Evolutionary conservation across 2,797 vertebrate species (phyloP).

Genomic region (Pteropus rufus): DNA sequence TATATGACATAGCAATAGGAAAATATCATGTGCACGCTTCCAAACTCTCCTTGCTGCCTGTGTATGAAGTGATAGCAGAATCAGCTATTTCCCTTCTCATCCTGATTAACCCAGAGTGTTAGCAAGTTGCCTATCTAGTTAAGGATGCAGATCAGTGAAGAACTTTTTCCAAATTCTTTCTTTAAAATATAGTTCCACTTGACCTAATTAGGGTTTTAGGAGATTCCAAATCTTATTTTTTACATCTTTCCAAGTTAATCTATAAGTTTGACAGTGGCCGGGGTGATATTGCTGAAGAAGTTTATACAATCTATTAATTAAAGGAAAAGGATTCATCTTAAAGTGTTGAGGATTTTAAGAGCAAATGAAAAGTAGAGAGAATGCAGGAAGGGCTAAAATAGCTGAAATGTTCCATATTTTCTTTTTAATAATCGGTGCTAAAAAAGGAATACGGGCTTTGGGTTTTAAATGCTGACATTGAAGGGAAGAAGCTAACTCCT

Average conservation of each 20-base stretch:
- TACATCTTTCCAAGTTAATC: background rate
- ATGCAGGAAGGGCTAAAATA: background rate
- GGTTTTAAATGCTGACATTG: background rate
- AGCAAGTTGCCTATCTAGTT: background rate
- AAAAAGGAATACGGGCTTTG: background rate
- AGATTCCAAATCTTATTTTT: background rate
- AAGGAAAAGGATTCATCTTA: slow-evolving; percentile 24
- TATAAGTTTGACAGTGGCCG: background rate
- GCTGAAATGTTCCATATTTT: slow-evolving; percentile 15
- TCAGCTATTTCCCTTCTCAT: background rate
- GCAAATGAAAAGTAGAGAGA: slow-evolving; percentile 16
- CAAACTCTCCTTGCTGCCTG: background rate
- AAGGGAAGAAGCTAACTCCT: background rate
- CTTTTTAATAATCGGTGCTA: slow-evolving; percentile 22
- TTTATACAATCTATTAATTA: slow-evolving; percentile 9
- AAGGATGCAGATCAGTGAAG: background rate
- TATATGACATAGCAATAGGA: background rate
- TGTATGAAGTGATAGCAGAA: background rate
- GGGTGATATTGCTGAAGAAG: background rate
- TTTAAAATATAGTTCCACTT: background rate
- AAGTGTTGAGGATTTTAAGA: slow-evolving; percentile 23
- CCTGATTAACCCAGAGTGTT: background rate
- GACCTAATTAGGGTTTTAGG: background rate
- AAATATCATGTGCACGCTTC: background rate
- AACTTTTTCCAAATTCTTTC: background rate